Conservation (phyloP, 1,140 invertebrate genomes). For the Bombyx mandarina region DNA sequence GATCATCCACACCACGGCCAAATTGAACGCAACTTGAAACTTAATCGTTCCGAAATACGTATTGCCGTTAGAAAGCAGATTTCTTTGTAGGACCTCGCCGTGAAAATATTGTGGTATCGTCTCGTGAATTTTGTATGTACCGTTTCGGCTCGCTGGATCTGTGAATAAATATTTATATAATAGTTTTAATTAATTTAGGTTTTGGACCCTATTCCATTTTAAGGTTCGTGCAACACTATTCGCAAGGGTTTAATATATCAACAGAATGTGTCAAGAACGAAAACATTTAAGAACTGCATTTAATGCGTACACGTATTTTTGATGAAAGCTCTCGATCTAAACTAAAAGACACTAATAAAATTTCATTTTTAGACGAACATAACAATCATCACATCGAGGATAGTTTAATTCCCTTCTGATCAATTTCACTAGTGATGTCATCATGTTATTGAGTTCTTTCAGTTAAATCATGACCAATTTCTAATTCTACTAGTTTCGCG, state of each 20-base stretch:
- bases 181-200: too few species aligned
- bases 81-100: constrained; percentile 83
- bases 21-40: constrained; percentile 90
- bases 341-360: not conserved
- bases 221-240: too few species aligned
- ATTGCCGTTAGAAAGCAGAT: constrained; percentile 71
- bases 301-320: too few species aligned
- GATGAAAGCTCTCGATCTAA: too few species aligned
- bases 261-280: too few species aligned
- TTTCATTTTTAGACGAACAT: not conserved
- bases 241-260: not conserved
- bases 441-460: too few species aligned
- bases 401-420: not conserved
- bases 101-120: constrained; percentile 88
- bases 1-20: constrained; percentile 87
- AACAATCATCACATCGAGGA: not conserved
- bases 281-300: too few species aligned
- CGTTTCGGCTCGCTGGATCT: constrained; percentile 40
- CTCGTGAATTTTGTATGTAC: constrained; percentile 77
- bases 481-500: too few species aligned
- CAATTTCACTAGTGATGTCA: too few species aligned
- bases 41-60: constrained; percentile 78
- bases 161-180: constrained; percentile 15
- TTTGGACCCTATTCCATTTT: too few species aligned
- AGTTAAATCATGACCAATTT: too few species aligned